A percentile compares a stretch with the other conserved stretches of the same genome.
phyloP scores from a whole-genome alignment of 2,113 vertebrate species.

The Peromyscus maniculatus region DNA sequence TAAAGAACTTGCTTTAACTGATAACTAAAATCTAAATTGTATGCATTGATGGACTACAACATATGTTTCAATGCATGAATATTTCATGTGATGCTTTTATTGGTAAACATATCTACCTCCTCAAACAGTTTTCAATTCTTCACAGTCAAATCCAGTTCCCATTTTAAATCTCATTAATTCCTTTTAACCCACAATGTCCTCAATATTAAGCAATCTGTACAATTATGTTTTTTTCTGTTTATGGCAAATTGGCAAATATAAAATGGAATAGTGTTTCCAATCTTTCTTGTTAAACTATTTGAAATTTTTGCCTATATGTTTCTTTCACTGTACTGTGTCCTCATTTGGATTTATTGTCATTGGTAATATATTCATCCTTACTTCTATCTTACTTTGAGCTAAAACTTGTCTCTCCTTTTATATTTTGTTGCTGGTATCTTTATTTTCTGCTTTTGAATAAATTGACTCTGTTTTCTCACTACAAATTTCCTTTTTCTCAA shows the following conservation, averaged over 20 bases:
- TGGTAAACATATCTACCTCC: neutral
- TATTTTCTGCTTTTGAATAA: constrained; percentile 9
- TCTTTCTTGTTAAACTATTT: neutral
- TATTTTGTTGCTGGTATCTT: neutral
- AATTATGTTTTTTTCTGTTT: neutral
- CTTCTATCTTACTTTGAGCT: neutral
- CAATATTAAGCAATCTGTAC: neutral
- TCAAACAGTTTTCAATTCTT: neutral
- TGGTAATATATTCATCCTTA: neutral
- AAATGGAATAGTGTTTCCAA: neutral
- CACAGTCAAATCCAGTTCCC: neutral
- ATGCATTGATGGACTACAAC: neutral
- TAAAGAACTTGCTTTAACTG: neutral
- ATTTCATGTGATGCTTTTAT: neutral
- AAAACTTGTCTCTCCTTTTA: neutral
- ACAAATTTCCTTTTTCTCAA: constrained; percentile 1
- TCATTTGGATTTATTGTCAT: constrained; percentile 45
- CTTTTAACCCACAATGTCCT: neutral
- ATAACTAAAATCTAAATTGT: neutral
- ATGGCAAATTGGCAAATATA: neutral
- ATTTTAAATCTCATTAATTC: neutral
- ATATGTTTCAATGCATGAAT: neutral
- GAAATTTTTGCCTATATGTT: neutral
- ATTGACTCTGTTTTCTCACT: neutral
- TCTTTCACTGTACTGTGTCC: neutral